Evolutionary conservation across 2,888 invertebrate species (phyloP), one percentile per base, ranked within the genome.

Genomic region (Rugalucina vietnamica): DNA sequence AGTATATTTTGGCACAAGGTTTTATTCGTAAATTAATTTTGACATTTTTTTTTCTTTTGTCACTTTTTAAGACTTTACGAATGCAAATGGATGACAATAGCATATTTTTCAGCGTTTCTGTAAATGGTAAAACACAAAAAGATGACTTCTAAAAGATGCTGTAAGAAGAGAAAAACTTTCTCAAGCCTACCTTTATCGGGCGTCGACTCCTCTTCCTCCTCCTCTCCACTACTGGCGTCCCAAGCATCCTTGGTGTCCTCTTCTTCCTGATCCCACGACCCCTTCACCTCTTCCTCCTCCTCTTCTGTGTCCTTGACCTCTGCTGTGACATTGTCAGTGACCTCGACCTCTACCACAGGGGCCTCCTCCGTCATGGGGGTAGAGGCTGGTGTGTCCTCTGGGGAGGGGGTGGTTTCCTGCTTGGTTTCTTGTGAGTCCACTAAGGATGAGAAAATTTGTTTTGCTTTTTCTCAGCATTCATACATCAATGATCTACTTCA

Each of bases 261-360:
- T 95, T 89, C 81, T 10, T 85, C 88, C 1, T 91, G 97, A 95
- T 94, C 97, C 96, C 1, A 98, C 97, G 39, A 98, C 97, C 93
- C 96, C 95, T 91, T 92, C 97, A 93, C 96, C 96, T 88, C 95
- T 91, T 91, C 80, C 12, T 78, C 82, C 37, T 70, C 79, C 29
- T 81, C 84, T 32, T 73, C 69, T 32, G 77, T 72, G 57, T 60
- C 81, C 54, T 60, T 80, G 10, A 37, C 79, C 2, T 54, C 82
- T 36, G 14, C 76, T 12, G 72, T 76, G 12, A 79, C 60, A 21
- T 78, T 78, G 29, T 54, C 78, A 0, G 70, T 78, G 12, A 73
- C 77, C 21, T 71, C 80, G 21, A 69, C 81, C 39, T 36, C 75
- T 32, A 84, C 78, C 14, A n/a, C 29, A 0, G 85, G 70, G 32